Evolutionary conservation across 2,888 invertebrate species (phyloP).

Genomic region (Abrostola tripartita): DNA sequence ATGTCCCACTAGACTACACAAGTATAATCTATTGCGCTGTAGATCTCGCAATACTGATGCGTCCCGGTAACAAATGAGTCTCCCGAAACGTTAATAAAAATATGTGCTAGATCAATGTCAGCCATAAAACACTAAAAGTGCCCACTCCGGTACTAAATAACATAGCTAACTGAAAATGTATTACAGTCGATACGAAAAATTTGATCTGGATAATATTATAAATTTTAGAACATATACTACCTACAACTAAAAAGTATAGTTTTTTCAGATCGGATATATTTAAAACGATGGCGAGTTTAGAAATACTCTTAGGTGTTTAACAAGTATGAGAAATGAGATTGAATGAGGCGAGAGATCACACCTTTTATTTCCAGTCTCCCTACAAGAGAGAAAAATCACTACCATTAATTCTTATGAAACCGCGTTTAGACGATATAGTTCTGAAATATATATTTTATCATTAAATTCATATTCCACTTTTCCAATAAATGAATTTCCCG

Average conservation of each 20-base stretch:
- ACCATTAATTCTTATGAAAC: no score
- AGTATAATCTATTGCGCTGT: slow-evolving; percentile 18
- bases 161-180: not conserved
- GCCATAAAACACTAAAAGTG: slow-evolving; percentile 1
- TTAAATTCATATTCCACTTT: slow-evolving; percentile 10
- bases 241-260: not conserved
- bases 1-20: not conserved
- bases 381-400: no score
- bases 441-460: no score
- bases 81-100: slow-evolving; percentile 41
- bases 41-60: slow-evolving; percentile 14
- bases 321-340: no score
- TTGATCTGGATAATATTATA: no score
- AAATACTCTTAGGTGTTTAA: no score
- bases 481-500: slow-evolving; percentile 29
- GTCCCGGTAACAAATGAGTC: slow-evolving; percentile 36
- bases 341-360: no score
- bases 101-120: slow-evolving; percentile 33
- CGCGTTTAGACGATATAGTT: no score
- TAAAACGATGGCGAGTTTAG: no score
- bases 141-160: slow-evolving; percentile 9
- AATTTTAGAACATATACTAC: not conserved
- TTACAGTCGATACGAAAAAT: not conserved
- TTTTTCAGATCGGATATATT: no score
- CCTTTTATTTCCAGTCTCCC: no score